phyloP scores from a whole-genome alignment of 2,888 invertebrate genomes.

The Caenorhabditis doughertyi region DNA sequence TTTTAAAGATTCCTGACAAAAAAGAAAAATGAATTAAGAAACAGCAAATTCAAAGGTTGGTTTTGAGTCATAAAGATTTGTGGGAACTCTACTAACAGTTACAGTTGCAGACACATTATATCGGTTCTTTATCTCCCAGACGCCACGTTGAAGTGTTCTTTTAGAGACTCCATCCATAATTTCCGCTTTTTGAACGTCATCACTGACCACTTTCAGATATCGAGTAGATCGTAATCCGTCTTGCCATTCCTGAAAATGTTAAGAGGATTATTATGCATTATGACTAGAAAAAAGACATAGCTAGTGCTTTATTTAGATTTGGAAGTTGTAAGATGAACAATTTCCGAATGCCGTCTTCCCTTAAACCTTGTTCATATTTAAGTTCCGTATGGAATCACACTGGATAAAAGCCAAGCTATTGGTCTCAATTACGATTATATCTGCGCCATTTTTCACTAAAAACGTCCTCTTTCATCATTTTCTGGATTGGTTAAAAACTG shows the following conservation, averaged over 20 bases:
- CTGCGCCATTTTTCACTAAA: no score
- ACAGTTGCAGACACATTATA: conserved; percentile 53
- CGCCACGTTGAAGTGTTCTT: conserved; percentile 53
- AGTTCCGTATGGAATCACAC: no score
- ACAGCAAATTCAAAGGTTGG: conserved; percentile 58
- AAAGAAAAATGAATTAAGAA: conserved; percentile 7
- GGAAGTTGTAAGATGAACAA: no score
- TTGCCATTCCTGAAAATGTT: conserved; percentile 61
- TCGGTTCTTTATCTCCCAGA: conserved; percentile 60
- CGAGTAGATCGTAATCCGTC: conserved; percentile 50
- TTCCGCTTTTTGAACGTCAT: conserved; percentile 60
- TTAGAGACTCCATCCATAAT: conserved; percentile 62
- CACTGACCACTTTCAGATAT: conserved; percentile 57
- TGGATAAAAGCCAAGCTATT: no score
- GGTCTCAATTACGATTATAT: no score
- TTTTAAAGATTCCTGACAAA: conserved; percentile 1
- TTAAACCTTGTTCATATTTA: no score
- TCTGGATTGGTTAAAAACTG: no score
- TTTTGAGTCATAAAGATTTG: conserved; percentile 56
- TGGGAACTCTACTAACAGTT: conserved; percentile 50
- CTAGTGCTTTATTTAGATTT: no score
- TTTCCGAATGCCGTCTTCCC: no score
- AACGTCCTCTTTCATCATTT: no score
- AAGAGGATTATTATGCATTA: no score
- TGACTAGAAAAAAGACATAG: no score